Percentiles rank a stretch among this genome's conserved stretches.
phyloP scores from a whole-genome alignment of 2,113 vertebrate species.

The Hypocryptadius cinnamomeus region DNA sequence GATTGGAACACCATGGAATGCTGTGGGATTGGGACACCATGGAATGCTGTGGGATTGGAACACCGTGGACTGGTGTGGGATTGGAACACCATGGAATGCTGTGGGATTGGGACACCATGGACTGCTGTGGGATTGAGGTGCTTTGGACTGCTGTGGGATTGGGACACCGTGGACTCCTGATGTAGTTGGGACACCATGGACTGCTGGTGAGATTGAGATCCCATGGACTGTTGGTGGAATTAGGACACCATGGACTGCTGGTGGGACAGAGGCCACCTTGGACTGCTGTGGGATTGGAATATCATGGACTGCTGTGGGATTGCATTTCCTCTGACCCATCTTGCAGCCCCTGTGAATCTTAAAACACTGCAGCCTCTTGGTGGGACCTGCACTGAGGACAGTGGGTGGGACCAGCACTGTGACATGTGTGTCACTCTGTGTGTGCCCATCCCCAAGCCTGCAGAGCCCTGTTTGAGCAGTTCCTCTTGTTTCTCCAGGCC shows the following conservation, averaged over 20 bases:
- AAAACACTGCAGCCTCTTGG: neutral
- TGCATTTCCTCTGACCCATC: neutral
- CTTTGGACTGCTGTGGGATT: neutral
- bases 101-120: rapidly evolving
- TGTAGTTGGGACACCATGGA: neutral
- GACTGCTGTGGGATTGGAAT: neutral
- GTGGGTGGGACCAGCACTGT: rapidly evolving
- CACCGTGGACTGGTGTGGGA: neutral
- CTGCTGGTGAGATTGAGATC: neutral
- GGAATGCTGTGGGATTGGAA: neutral
- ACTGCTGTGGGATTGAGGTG: rapidly evolving
- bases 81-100: neutral
- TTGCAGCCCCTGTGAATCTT: neutral
- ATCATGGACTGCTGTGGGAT: no score
- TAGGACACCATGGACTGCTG: neutral
- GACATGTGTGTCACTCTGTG: neutral
- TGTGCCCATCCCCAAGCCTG: neutral
- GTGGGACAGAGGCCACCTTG: neutral
- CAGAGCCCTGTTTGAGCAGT: neutral
- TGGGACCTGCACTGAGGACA: neutral
- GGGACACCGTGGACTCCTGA: neutral
- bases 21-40: neutral
- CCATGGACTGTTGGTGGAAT: rapidly evolving
- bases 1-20: no score
- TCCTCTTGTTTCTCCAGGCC: neutral